Base-by-base conservation (phyloP, 1,140 invertebrate species). In the Zophobas atratus region DNA sequence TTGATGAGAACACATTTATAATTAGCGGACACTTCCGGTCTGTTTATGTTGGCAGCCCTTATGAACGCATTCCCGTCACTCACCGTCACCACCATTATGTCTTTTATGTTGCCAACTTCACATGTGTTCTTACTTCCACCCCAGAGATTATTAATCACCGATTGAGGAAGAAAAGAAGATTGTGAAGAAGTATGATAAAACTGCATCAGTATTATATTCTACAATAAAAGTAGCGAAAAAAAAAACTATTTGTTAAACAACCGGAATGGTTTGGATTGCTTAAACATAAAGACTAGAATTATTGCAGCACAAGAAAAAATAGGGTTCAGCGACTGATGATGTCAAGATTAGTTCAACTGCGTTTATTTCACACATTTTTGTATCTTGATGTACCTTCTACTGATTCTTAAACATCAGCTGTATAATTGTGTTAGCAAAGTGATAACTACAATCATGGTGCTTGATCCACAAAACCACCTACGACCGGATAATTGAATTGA, bases 11-110 rank as follows among this genome's bases (percentile, higher is more conserved):
- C 77, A 79, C 80, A 85, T 85, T 85, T 85, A 85, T 85, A 85
- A 85, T 85, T 85, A 85, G 84, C 84, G 84, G 84, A 85, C 84
- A 85, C 84, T 85, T 85, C 84, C 84, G 83, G 84, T 80, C 72
- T 85, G 84, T 84, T 85, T 84, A 74, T 80, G 84, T 85, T 85
- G 84, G 84, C 84, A 85, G 81, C 83, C 79, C 79, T 82, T 77
- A 60, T 81, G 80, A 79, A 82, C 82, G 79, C 82, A 82, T 82
- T 79, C 79, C 81, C 80, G 84, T 85, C 84, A 85, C 78, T 84
- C 84, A 83, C 72, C 82, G 79, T 49, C 75, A 74, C 81, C 76
- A 55, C 78, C 78, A 81, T 82, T 81, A 80, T 81, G 74, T 78
- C 60, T 67, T 39, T 41, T 43, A 36, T 84, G 82, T 83, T 83